Evolutionary conservation across 2,797 vertebrate genomes (phyloP).

Genomic region (Jordanella pulchra): DNA sequence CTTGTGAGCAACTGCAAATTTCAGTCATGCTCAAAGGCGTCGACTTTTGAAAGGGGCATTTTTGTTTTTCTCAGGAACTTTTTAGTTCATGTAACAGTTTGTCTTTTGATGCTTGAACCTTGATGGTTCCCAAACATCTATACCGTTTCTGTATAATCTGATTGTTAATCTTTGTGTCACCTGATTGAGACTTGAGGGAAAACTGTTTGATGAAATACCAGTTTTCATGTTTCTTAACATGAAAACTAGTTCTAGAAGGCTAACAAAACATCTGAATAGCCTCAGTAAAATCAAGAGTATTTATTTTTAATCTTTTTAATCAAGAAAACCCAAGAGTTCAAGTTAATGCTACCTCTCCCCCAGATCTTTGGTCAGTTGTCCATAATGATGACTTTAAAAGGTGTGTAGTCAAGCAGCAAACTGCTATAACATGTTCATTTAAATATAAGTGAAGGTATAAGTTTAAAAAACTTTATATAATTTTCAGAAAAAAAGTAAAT

Average conservation of each 20-base stretch:
- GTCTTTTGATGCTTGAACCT: neutral
- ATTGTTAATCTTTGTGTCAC: neutral
- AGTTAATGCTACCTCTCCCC: too few relatives aligned
- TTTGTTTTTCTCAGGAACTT: neutral
- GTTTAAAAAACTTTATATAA: neutral
- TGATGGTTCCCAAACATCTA: neutral
- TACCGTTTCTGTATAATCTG: neutral
- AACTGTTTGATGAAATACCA: neutral
- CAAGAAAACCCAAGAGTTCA: too few relatives aligned
- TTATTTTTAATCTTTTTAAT: too few relatives aligned
- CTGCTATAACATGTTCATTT: neutral
- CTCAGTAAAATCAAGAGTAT: neutral
- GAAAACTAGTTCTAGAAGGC: neutral
- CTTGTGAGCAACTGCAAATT: neutral
- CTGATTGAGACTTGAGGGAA: neutral
- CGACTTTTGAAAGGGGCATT: neutral
- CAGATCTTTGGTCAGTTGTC: too few relatives aligned
- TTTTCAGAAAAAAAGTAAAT: neutral
- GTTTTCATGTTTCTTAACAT: neutral
- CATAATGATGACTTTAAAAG: neutral
- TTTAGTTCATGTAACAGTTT: neutral
- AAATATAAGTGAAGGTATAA: neutral
- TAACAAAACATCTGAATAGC: neutral
- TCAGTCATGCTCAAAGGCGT: neutral
- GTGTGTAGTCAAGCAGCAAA: neutral